Percentiles rank a stretch among this genome's conserved stretches.
These are phyloP conservation scores for Cosmia trapezina DNA, from an alignment of 2,888 invertebrate genomes.

Conservation along the genomic window DNA sequence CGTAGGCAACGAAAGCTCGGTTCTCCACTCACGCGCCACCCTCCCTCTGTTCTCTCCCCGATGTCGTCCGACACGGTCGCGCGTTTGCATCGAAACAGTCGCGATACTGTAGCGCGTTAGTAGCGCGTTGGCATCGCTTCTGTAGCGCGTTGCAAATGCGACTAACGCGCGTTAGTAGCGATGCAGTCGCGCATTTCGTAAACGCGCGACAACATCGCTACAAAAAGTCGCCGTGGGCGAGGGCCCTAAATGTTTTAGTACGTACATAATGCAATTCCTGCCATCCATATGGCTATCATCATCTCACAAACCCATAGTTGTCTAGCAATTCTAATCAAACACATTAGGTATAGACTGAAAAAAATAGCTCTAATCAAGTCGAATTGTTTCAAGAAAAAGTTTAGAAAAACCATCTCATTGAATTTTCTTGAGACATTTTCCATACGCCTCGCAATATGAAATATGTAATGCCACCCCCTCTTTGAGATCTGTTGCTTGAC, in stretches of 20 bases:
- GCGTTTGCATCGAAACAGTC: no score
- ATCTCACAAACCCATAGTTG: background rate
- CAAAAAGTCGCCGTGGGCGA: no score
- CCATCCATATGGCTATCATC: background rate
- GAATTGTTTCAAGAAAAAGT: background rate
- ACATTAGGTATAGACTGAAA: background rate
- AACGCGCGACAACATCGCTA: no score
- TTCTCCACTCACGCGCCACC: no score
- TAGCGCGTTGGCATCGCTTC: no score
- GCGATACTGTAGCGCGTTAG: no score
- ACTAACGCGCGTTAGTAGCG: no score
- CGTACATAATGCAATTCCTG: background rate
- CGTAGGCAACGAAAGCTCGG: no score
- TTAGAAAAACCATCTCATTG: background rate
- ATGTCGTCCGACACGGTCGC: no score
- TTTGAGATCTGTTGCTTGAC: constrained; percentile 30
- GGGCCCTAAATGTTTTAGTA: background rate
- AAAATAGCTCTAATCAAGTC: background rate
- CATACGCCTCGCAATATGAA: constrained; percentile 26
- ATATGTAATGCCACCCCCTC: constrained; percentile 32
- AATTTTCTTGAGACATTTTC: constrained; percentile 25
- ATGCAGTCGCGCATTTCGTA: no score
- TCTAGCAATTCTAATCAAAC: background rate
- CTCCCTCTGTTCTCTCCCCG: no score
- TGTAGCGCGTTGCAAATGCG: no score